Percentiles rank a stretch among this genome's conserved stretches.
phyloP scores from a whole-genome alignment of 2,797 vertebrate species.

The Saxicola maurus region DNA sequence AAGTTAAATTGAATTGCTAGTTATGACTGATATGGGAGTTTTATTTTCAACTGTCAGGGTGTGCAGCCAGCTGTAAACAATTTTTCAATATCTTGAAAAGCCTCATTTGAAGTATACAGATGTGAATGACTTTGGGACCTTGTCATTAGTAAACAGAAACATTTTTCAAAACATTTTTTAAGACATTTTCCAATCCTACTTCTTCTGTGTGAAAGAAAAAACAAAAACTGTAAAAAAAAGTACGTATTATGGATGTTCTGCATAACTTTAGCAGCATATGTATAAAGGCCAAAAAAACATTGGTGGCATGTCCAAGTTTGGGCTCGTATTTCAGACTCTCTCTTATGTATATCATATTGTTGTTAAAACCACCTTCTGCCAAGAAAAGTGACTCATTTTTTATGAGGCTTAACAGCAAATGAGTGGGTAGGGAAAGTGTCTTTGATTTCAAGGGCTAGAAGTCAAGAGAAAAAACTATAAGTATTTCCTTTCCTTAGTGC shows the following conservation, averaged over 20 bases:
- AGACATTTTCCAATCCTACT: not conserved
- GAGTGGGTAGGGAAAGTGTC: slow-evolving; percentile 41
- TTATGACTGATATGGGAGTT: slow-evolving; percentile 32
- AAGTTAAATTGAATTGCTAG: slow-evolving; percentile 43
- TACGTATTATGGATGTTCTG: not conserved
- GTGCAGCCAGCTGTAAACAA: slow-evolving; percentile 31
- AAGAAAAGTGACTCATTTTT: slow-evolving; percentile 61
- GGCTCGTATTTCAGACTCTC: not conserved
- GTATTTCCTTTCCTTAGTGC: slow-evolving; percentile 51
- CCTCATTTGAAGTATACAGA: slow-evolving; percentile 14
- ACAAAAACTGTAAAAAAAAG: not conserved
- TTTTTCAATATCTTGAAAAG: slow-evolving; percentile 45
- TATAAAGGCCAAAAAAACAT: not conserved
- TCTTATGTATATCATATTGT: not conserved
- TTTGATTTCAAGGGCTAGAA: slow-evolving; percentile 67
- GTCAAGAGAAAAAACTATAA: slow-evolving; percentile 4
- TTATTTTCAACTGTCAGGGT: slow-evolving; percentile 30
- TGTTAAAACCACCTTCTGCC: slow-evolving; percentile 33
- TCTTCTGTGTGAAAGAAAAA: not conserved
- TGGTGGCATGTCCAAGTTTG: not conserved
- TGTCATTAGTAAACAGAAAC: not conserved
- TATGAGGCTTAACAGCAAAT: slow-evolving; percentile 55
- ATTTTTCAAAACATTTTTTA: not conserved
- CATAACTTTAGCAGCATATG: not conserved
- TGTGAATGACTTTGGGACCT: not conserved